phyloP scores from a whole-genome alignment of 2,797 vertebrate genomes.

The Steatocranus sp. region DNA sequence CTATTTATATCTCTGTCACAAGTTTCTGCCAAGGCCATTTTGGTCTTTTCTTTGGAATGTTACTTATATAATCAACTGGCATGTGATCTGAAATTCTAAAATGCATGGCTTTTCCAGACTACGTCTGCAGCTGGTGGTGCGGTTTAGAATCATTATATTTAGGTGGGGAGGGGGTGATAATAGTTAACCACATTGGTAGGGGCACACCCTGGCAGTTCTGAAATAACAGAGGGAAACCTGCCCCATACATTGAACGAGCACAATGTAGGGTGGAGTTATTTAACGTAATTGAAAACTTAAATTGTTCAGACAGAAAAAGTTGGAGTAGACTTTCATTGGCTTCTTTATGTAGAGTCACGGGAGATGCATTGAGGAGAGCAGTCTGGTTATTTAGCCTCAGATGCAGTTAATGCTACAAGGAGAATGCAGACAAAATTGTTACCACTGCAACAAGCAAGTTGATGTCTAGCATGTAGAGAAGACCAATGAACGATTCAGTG shows the following conservation, averaged over 20 bases:
- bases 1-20: conserved; percentile 2
- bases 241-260: not conserved
- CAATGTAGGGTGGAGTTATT: conserved; percentile 9
- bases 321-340: not conserved
- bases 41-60: conserved; percentile 22
- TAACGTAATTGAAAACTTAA: conserved; percentile 29
- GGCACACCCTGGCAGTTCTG: conserved; percentile 12
- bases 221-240: conserved; percentile 46
- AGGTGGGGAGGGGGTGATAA: not conserved
- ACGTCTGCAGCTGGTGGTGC: conserved; percentile 1
- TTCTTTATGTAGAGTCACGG: conserved; percentile 12
- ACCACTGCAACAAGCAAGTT: not conserved
- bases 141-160: not conserved
- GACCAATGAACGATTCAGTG: not conserved
- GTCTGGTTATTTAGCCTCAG: not conserved
- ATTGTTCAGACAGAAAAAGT: conserved; percentile 7
- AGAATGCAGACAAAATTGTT: not conserved
- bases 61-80: conserved; percentile 31
- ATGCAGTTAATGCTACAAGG: not conserved
- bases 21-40: conserved; percentile 18
- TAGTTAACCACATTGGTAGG: conserved; percentile 28
- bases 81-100: conserved; percentile 22
- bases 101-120: conserved; percentile 18
- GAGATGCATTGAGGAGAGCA: not conserved
- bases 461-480: not conserved